Base-by-base conservation (phyloP, 2,113 vertebrate species). In the Tetrao urogallus region DNA sequence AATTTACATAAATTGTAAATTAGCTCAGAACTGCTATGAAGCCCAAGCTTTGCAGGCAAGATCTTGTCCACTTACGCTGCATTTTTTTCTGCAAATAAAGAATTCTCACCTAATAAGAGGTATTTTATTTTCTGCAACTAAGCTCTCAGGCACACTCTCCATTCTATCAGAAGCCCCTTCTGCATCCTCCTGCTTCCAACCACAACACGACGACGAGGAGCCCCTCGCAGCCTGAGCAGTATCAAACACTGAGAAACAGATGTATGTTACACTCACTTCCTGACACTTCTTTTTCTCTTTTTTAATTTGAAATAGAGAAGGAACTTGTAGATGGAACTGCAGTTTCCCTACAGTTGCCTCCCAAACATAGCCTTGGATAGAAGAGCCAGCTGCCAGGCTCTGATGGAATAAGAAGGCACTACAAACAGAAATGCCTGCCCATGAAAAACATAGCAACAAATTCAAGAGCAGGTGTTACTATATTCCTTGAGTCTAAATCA, bases 341-440 rank as follows among this genome's bases (percentile, higher is more conserved):
- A 79, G 48, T 30, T 18, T 36, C 76, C 21, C 82, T 70, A 73
- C 10, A 87, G 58, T 50, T 58, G 64, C 84, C 85, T 86, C 74
- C 50, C 67, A 42, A 80, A 60, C 24, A 48, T 27, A 42, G 28
- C 47, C 82, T 77, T 42, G 54, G 61, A 80, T 0, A 50, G 40
- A 70, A 85, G 81, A 34, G n/a, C 13, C 92, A 84, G 43, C 48
- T 89, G 72, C 48, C 67, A 79, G 71, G 40, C 63, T 86, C 90
- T 34, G 58, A 86, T 0, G 69, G 73, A 84, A 84, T 20, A n/a
- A 79, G 18, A 66, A 73, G 60, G 66, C 10, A 45, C 63, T 8
- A 63, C 60, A 82, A 90, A 89, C 43, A 84, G 86, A 93, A 36
- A 8, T 2, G 25, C 38, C 69, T 72, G 38, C 1, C 1, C 11